phyloP scores from a whole-genome alignment of 2,797 vertebrate genomes.

The Sus cebifrons region DNA sequence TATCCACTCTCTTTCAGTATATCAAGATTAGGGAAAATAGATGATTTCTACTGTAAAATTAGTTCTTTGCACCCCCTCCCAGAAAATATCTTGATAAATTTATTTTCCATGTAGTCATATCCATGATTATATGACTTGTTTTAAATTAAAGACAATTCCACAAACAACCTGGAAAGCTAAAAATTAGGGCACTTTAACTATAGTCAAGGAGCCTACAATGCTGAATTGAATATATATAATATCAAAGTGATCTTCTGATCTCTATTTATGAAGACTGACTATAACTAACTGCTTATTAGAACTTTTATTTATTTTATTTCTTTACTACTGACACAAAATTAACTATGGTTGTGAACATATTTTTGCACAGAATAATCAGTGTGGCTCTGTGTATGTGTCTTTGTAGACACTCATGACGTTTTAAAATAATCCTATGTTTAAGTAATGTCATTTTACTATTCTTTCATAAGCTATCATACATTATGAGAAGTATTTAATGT shows the following conservation, averaged over 20 bases:
- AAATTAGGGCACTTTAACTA: slow-evolving; percentile 43
- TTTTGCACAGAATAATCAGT: slow-evolving; percentile 44
- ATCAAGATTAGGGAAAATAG: slow-evolving; percentile 38
- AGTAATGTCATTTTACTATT: slow-evolving; percentile 57
- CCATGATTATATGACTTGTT: slow-evolving; percentile 26
- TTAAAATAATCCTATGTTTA: slow-evolving; percentile 60
- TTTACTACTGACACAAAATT: slow-evolving; percentile 58
- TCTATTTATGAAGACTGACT: not conserved
- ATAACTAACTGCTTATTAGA: slow-evolving; percentile 36
- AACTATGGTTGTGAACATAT: slow-evolving; percentile 48
- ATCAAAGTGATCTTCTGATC: not conserved
- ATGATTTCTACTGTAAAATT: slow-evolving; percentile 57
- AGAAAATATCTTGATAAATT: slow-evolving; percentile 53
- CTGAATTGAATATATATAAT: not conserved
- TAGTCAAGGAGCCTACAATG: not conserved
- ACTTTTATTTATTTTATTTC: slow-evolving; percentile 34
- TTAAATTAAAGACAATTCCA: slow-evolving; percentile 68
- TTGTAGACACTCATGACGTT: not conserved
- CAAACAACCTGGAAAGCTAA: slow-evolving; percentile 26
- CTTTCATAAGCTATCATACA: slow-evolving; percentile 66
- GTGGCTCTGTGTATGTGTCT: not conserved
- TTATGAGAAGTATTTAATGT: slow-evolving; percentile 87
- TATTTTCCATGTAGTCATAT: slow-evolving; percentile 66
- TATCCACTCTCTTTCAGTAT: slow-evolving; percentile 41
- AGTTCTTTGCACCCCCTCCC: slow-evolving; percentile 25